Evolutionary conservation across 2,797 vertebrate species (phyloP), one percentile per base, ranked within the genome.

Genomic region (Gobionotothen gibberifrons): DNA sequence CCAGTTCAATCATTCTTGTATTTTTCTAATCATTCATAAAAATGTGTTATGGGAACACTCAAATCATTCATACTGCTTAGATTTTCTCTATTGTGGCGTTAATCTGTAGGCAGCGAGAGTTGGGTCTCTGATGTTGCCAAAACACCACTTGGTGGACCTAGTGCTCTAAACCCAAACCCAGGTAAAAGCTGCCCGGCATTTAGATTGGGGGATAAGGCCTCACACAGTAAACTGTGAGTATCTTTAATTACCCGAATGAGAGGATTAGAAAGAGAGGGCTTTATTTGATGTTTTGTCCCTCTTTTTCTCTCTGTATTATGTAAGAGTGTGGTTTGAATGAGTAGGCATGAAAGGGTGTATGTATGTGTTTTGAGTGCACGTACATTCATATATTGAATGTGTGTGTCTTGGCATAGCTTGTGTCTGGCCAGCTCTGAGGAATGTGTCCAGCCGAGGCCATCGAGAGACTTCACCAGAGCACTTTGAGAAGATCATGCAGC

Each of bases 171-270:
- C 84, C 74, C 72, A 87, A 85, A 63, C 83, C 46, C 80, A 76
- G 88, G 88, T 89, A 89, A 93, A 88, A 91, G 91, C 89, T 65
- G 68, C 76, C 81, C 13, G 32, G 75, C 68, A 84, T 90, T 91
- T 82, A 94, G 90, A 93, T 92, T 76, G 74, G 61, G 63, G 84
- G 91, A 91, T 92, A 92, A 92, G 80, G 48, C 79, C 83, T 88
- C 80, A 59, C 85, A 73, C 66, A 86, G 80, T 85, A 85, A 85
- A 77, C 86, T 63, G 74, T 81, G 87, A 91, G 90, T 85, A 91
- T 87, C 85, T 93, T 92, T 93, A 93, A 93, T 93, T 89, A 90
- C 83, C 79, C 59, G 36, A 87, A 85, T 88, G 87, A 92, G 80
- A 81, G 87, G 87, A 90, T 92, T 88, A 91, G 68, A 85, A 83